These are phyloP conservation scores for Enteromius unitaeniatus DNA, from an alignment of 2,797 vertebrate species.

Conservation along the genomic window DNA sequence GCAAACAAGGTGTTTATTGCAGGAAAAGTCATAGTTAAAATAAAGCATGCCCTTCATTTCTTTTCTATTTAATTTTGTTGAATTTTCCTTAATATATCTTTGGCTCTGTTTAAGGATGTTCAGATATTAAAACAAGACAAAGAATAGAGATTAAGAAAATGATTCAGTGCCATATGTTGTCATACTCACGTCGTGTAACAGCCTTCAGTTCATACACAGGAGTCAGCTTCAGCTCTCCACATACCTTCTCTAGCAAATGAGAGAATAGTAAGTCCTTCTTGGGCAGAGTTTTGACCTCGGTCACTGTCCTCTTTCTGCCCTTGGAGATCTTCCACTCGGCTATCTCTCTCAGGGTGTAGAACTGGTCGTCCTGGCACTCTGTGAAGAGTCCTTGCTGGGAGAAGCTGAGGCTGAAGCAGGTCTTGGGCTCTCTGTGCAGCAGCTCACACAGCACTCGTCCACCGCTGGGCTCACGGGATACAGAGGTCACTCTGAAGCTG, in stretches of 20 bases:
- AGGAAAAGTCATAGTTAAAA: neutral
- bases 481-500: slow-evolving; percentile 75
- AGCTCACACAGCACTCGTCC: slow-evolving; percentile 73
- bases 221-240: slow-evolving; percentile 74
- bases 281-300: slow-evolving; percentile 68
- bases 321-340: slow-evolving; percentile 84
- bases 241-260: slow-evolving; percentile 73
- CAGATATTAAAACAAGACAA: too few species aligned
- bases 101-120: neutral
- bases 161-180: neutral
- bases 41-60: neutral
- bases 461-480: slow-evolving; percentile 64
- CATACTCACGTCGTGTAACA: slow-evolving; percentile 84
- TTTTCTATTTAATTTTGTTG: neutral
- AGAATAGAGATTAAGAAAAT: neutral
- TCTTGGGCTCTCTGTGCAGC: slow-evolving; percentile 66
- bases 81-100: neutral
- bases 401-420: slow-evolving; percentile 74
- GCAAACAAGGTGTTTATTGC: neutral
- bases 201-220: slow-evolving; percentile 85
- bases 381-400: slow-evolving; percentile 81
- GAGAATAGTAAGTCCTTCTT: slow-evolving; percentile 64
- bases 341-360: slow-evolving; percentile 84
- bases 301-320: slow-evolving; percentile 75
- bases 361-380: slow-evolving; percentile 82